phyloP scores from a whole-genome alignment of 2,113 vertebrate species.

The Brachypteracias leptosomus region DNA sequence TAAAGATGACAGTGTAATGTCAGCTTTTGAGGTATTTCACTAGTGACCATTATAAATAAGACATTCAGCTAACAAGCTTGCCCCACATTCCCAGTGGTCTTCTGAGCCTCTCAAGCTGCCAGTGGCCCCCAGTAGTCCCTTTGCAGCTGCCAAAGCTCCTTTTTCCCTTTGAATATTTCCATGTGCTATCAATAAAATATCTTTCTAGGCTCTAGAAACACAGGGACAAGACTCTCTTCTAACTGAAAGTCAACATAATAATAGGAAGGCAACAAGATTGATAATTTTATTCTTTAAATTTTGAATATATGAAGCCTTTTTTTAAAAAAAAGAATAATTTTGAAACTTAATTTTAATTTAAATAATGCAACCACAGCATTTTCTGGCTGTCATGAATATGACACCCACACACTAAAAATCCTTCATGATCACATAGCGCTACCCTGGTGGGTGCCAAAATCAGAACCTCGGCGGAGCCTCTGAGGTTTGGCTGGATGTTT shows the following conservation, averaged over 20 bases:
- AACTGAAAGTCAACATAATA: neutral
- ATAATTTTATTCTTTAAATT: neutral
- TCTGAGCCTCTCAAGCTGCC: neutral
- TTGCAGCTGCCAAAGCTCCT: neutral
- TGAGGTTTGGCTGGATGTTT: conserved; percentile 21
- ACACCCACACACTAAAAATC: neutral
- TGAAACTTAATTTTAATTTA: neutral
- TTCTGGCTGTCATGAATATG: neutral
- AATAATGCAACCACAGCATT: neutral
- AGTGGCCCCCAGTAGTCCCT: neutral
- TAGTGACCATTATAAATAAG: neutral
- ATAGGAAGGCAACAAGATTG: neutral
- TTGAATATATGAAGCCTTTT: neutral
- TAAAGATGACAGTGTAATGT: neutral
- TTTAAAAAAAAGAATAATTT: neutral
- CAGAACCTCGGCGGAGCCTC: neutral
- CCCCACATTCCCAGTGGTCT: neutral
- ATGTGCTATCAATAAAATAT: neutral
- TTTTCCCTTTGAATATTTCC: neutral
- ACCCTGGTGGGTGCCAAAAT: neutral
- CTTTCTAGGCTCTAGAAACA: neutral
- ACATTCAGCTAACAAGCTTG: neutral
- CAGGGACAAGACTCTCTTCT: neutral
- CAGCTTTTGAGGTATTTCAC: neutral
- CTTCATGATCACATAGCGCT: neutral